phyloP scores from a whole-genome alignment of 2,797 vertebrate genomes.

The Sorex maritimensis region DNA sequence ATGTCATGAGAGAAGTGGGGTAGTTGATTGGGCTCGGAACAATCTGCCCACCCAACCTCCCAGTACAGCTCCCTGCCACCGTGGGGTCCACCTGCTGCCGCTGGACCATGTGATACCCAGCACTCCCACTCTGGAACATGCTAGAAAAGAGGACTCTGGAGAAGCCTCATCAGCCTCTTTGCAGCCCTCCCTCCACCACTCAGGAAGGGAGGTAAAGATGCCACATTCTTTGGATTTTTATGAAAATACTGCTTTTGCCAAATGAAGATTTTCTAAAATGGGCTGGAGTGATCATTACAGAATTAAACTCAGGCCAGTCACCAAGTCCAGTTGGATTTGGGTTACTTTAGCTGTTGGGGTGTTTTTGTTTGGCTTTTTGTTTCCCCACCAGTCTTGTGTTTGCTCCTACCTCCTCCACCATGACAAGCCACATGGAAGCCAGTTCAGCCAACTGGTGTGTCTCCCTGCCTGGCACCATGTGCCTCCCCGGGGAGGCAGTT shows the following conservation, averaged over 20 bases:
- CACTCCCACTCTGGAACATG: constrained; percentile 44
- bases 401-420: not conserved
- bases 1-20: not conserved
- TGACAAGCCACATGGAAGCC: not conserved
- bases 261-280: constrained; percentile 64
- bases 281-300: constrained; percentile 43
- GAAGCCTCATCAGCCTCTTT: constrained; percentile 14
- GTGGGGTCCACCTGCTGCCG: not conserved
- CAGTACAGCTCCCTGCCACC: not conserved
- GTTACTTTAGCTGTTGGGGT: not conserved
- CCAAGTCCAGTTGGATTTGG: not conserved
- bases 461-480: constrained; percentile 4
- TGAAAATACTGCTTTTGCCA: constrained; percentile 71
- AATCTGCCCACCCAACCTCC: too few species aligned
- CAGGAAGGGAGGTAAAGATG: constrained; percentile 18
- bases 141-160: constrained; percentile 34
- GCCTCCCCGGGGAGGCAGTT: constrained; percentile 59
- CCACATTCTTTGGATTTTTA: constrained; percentile 60
- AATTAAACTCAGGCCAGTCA: constrained; percentile 5
- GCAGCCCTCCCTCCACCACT: not conserved
- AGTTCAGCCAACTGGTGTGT: constrained; percentile 28
- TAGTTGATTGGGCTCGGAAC: not conserved
- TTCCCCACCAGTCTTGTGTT: not conserved
- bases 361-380: constrained; percentile 27
- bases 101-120: not conserved